Evolutionary conservation across 2,113 vertebrate species (phyloP).

Genomic region (Lutjanus erythropterus): DNA sequence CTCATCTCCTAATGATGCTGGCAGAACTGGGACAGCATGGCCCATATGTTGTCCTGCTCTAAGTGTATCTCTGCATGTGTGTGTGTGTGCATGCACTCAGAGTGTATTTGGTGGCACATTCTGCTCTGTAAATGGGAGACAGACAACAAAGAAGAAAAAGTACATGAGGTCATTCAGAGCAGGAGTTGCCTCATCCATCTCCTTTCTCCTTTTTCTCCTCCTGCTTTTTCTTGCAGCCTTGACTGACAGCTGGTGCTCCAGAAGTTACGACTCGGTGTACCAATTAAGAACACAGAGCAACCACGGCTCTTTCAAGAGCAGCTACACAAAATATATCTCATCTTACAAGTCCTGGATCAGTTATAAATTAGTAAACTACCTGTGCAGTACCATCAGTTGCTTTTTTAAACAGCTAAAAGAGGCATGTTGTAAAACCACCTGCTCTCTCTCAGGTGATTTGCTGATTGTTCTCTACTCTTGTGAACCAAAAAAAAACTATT

Average conservation of each 20-base stretch:
- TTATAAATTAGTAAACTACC: constrained; percentile 1
- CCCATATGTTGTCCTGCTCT: constrained; percentile 28
- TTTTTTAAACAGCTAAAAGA: neutral
- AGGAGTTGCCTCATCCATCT: constrained; percentile 36
- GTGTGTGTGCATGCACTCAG: neutral
- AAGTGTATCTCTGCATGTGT: constrained; percentile 1
- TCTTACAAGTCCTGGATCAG: neutral
- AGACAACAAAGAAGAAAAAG: constrained; percentile 9
- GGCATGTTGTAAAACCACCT: neutral
- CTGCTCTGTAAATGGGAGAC: constrained; percentile 23
- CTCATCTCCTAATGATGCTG: constrained; percentile 16
- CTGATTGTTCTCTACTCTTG: neutral
- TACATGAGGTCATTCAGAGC: constrained; percentile 17
- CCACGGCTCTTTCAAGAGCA: neutral
- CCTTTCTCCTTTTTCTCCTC: constrained; percentile 8
- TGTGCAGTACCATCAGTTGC: neutral
- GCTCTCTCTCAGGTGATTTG: neutral
- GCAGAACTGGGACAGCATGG: constrained; percentile 37
- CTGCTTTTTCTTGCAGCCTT: neutral
- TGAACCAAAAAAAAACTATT: neutral
- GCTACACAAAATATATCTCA: constrained; percentile 2
- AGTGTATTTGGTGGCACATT: constrained; percentile 7
- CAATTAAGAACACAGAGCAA: constrained; percentile 13
- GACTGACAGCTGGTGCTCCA: constrained; percentile 27
- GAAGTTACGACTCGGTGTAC: constrained; percentile 16